These are phyloP conservation scores for Trilocha varians DNA, from an alignment of 2,888 invertebrate species.

Conservation along the genomic window DNA sequence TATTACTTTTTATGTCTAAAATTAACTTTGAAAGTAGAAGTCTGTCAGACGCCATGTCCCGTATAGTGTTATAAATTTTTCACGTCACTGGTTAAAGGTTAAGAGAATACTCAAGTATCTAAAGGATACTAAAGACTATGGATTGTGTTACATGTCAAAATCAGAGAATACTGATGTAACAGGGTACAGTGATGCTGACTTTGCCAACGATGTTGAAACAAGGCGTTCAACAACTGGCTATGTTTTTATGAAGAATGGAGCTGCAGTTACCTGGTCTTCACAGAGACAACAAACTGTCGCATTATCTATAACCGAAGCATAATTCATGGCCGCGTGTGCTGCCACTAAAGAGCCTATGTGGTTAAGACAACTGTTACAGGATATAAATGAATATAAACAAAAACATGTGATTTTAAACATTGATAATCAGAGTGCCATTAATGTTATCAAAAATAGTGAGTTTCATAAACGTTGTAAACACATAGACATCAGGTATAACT, in stretches of 20 bases:
- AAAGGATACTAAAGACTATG: conserved; percentile 1
- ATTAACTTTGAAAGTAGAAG: no score
- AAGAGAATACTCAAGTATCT: conserved; percentile 18
- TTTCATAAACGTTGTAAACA: conserved; percentile 12
- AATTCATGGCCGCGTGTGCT: conserved; percentile 4
- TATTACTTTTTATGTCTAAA: no score
- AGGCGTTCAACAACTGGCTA: conserved; percentile 2
- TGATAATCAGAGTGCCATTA: conserved; percentile 8
- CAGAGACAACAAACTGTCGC: conserved; percentile 1
- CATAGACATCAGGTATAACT: conserved; percentile 11
- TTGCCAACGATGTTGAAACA: background rate
- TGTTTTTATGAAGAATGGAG: conserved; percentile 4
- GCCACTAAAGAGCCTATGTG: conserved; percentile 1
- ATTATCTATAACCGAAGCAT: conserved; percentile 1
- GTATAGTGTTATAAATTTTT: no score
- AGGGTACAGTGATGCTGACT: conserved; percentile 5
- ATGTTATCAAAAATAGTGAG: conserved; percentile 9
- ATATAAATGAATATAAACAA: background rate
- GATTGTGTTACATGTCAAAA: background rate
- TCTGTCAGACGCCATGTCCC: no score
- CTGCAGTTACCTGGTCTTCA: background rate
- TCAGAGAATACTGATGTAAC: background rate
- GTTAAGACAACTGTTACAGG: background rate
- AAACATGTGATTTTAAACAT: background rate
- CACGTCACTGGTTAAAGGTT: no score